These are phyloP conservation scores for Varecia variegata DNA, from an alignment of 2,797 vertebrate species.

Conservation along the genomic window DNA sequence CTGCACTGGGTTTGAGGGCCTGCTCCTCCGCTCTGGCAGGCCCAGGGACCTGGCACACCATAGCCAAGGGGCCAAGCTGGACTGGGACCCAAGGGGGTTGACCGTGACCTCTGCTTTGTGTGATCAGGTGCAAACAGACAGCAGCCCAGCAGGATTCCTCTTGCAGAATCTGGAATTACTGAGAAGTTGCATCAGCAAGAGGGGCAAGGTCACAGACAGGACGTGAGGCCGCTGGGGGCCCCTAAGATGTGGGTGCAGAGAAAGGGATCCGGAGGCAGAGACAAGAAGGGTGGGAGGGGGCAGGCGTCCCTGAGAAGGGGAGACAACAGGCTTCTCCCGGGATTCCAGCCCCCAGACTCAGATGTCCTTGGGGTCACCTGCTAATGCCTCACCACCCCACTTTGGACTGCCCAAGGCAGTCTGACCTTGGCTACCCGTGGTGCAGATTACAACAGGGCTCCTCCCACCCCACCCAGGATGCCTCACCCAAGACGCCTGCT, in stretches of 20 bases:
- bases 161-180: not conserved
- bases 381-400: not conserved
- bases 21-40: not conserved
- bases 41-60: not conserved
- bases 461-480: not conserved
- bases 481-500: not conserved
- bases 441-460: not conserved
- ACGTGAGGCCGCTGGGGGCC: rapidly evolving
- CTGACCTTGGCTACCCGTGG: not conserved
- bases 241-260: not conserved
- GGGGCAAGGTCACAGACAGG: not conserved
- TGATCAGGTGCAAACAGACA: not conserved
- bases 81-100: not conserved
- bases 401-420: not conserved
- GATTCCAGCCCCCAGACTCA: not conserved
- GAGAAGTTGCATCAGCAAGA: conserved; percentile 33
- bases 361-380: not conserved
- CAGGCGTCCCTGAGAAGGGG: not conserved
- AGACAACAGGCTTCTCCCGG: not conserved
- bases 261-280: not conserved
- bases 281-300: not conserved
- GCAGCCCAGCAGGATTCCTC: not conserved
- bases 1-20: not conserved
- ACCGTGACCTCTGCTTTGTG: not conserved
- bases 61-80: not conserved